Base-by-base conservation (phyloP, 2,888 invertebrate species). In the Myopa tessellatipennis region DNA sequence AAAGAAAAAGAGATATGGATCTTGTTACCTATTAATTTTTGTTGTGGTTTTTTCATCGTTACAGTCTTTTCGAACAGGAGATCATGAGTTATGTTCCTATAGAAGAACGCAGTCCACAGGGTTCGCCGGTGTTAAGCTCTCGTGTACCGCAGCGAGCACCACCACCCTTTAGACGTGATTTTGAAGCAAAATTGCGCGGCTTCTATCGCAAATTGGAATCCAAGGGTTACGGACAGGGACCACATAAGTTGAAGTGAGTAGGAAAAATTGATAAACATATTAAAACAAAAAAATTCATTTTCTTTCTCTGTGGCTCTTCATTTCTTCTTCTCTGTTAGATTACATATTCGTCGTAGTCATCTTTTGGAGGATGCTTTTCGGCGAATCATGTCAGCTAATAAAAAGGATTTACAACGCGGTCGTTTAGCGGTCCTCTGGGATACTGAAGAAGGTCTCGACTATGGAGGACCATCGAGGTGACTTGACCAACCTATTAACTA, bases 141-240 rank as follows among this genome's bases (percentile, higher is more conserved):
- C 92, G 95, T 80, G 91, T 92, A 82, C 92, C 93, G 69, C 94
- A 94, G 81, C 91, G 97, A 63, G 95, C 96, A 12, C 96, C 96
- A 36, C 96, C 97, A 55, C 97, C 97, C 1, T 96, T 97, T 88
- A 92, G 97, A 77, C 90, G 97, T 82, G 98, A 98, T 90, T 98
- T 98, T 89, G 98, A 98, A 87, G 96, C 97, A 26, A 98, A 99
- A 90, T 91, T 98, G 79, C 91, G 97, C 74, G 96, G 96, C 83
- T 98, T 99, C 90, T 98, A 98, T 88, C 91, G 96, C 80, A 98
- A 98, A 90, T 91, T 99, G 60, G 98, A 98, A 89, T 95, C 96
- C 87, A 98, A 98, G 89, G 98, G 98, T 73, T 98, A 96, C 84
- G 98, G 98, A 0, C 98, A 98, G 89, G 98, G 98, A 7, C 98